Evolutionary conservation across 2,113 vertebrate species (phyloP), one percentile per base, ranked within the genome.

Genomic region (Eclectus roratus): DNA sequence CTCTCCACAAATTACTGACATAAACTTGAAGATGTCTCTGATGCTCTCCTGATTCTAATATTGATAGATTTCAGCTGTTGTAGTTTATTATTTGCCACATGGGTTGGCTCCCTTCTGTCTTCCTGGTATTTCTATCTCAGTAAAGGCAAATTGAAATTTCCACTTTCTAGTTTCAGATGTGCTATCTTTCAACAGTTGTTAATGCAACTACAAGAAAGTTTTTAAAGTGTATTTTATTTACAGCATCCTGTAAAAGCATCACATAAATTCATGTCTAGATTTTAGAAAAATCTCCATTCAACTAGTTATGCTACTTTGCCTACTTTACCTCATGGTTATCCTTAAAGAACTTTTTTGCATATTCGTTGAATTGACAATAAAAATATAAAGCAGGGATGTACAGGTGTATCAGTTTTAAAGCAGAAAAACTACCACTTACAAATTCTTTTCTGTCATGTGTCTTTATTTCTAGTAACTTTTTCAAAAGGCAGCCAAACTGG

Each of bases 111-210:
- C 70, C 31, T 58, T 84, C 60, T 11, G 85, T 47, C 25, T 41
- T 93, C 24, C 29, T 35, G n/a, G 14, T 92, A 80, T 88, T 95
- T 93, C 80, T 70, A 69, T 77, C 56, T 31, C 39, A 58, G 28
- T 85, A 79, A 79, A 17, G 17, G 33, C 52, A 94, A 92, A 88
- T 27, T 85, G 76, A 93, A 89, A 89, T 94, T 92, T 89, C 86
- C n/a, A 29, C 68, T 86, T 73, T 58, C 55, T 70, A 70, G 77
- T 70, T 96, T 84, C 60, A 80, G 44, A 69, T 69, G 4, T 77
- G 20, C 17, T 81, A 47, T 82, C 49, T 88, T 86, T 80, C 53
- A 50, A 37, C 49, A 80, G 43, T 25, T 71, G 49, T 52, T 88
- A 73, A 83, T 49, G 39, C n/a, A 83, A 52, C 53, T 80, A 58